Base-by-base conservation (phyloP, 2,888 invertebrate genomes). In the Cabera pusaria region DNA sequence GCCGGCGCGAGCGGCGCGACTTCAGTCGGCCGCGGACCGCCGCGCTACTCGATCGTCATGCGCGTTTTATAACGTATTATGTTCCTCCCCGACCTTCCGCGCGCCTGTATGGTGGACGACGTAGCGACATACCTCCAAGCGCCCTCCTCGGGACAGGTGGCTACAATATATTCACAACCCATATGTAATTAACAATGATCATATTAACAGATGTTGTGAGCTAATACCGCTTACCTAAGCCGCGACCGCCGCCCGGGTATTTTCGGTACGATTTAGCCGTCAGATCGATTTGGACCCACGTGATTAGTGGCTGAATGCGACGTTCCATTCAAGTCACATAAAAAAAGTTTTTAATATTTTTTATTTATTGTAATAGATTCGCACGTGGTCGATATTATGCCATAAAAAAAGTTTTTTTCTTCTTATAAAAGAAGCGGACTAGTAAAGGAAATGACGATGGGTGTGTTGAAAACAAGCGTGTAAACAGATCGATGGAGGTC, bases 101-200 rank as follows among this genome's bases (percentile, higher is more conserved):
- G 96, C 92, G 95, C 95, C 95, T 96, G 96, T 93, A 96, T 96
- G 96, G 96, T 96, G 93, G 96, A 96, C 93, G 96, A 96, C 95
- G 96, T 96, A 90, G 95, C 96, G 89, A 95, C 96, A 87, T 96
- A 96, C 92, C 94, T 96, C 81, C 96, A 96, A 93, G 95, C 96
- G 91, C 96, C 96, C 92, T 96, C 96, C 91, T 95, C 96, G 91
- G 96, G 96, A 93, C 96, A 96, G 96, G 96, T 96, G 93, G 91
- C 83, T 86, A 87, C 81, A 83, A 79, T 81, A 52, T 82, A 84
- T 84, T 84, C 84, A 85, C 83, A 86, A 82, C 85, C 84, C 82
- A 88, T 86, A 88, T 88, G 89, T 89, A 88, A 88, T 88, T 88
- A 86, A 88, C 88, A 87, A 87, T 85, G 83, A 84, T 86, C 83